These are phyloP conservation scores for Pseudomyrmex dendroicus DNA, from an alignment of 1,140 invertebrate species.

Conservation along the genomic window DNA sequence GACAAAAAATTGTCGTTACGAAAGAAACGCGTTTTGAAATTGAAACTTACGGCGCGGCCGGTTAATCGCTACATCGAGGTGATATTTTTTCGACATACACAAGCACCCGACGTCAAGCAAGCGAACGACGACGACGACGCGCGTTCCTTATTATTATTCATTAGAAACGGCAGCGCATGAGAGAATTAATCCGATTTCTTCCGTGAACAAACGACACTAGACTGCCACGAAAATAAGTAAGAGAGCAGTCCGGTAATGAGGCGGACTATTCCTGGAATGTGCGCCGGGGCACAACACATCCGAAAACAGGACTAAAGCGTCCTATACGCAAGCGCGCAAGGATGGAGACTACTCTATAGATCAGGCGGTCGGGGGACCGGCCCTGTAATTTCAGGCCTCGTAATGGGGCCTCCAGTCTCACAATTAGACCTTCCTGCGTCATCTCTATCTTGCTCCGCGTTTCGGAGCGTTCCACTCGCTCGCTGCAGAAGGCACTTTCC, in stretches of 20 bases:
- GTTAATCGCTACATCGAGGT: constrained; percentile 24
- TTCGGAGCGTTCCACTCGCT: constrained; percentile 35
- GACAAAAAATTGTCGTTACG: constrained; percentile 16
- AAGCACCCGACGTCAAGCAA: not conserved
- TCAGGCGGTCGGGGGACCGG: constrained; percentile 67
- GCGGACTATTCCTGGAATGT: constrained; percentile 77
- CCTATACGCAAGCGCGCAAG: constrained; percentile 55
- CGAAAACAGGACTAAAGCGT: constrained; percentile 65
- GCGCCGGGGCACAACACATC: constrained; percentile 28
- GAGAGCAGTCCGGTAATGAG: constrained; percentile 70
- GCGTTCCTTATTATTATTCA: constrained; percentile 27
- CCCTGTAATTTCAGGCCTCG: constrained; percentile 81
- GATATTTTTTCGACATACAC: constrained; percentile 1
- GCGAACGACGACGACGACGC: not conserved
- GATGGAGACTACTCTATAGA: constrained; percentile 66
- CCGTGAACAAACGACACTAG: constrained; percentile 71
- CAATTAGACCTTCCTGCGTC: constrained; percentile 81
- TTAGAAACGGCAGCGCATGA: constrained; percentile 53
- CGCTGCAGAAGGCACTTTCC: constrained; percentile 62
- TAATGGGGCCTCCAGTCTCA: constrained; percentile 78
- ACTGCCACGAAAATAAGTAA: constrained; percentile 60
- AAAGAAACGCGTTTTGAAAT: constrained; percentile 18
- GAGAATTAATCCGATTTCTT: constrained; percentile 54
- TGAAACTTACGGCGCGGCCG: not conserved
- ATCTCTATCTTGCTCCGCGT: constrained; percentile 67